Evolutionary conservation across 1,140 invertebrate genomes (phyloP), one percentile per base, ranked within the genome.

Genomic region (Trichogramma pretiosum): DNA sequence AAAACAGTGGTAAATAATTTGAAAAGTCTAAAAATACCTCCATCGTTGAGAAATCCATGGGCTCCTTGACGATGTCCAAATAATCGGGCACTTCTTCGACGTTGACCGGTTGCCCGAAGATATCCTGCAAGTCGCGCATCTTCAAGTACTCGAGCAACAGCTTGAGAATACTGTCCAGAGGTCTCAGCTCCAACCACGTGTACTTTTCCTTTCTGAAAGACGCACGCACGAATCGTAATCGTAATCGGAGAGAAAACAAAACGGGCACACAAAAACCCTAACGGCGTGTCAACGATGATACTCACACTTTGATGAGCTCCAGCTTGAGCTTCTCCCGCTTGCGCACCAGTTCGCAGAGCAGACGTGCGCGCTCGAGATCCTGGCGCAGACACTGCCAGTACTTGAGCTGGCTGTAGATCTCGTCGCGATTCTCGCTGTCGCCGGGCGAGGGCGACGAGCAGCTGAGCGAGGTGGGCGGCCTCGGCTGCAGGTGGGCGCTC

Each of bases 1-100:
- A 48, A 38, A 18, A 24, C 39, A 35, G 34, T 18, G 33, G 10
- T 40, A 38, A 48, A 17, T 22, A 3, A 9, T 30, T 30, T 43
- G 23, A 10, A 18, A 17, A 5, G n/a, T 33, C 17, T 10, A n/a
- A 18, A 30, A 41, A 17, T 40, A 72, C 73, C 55, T 76, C 68
- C 88, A 98, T 98, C 0, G 93, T 97, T 35, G 87, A 87, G 30
- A 98, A 77, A 68, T 98, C 94, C 93, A 98, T 98, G 0, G 95
- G 94, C 54, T 89, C 75, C 46, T 89, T 85, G 1, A 98, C 92
- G 43, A 96, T 86, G 13, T 89, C 84, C 37, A 85, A 78, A 70
- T 97, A 98, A 70, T 96, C 93, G 35, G 89, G 88, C 30, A 96
- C 88, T 76, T 95, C 91, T 41, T 83, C 80, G 9, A 82, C 75